phyloP scores from a whole-genome alignment of 2,113 vertebrate genomes.

The Tragelaphus imberbis region DNA sequence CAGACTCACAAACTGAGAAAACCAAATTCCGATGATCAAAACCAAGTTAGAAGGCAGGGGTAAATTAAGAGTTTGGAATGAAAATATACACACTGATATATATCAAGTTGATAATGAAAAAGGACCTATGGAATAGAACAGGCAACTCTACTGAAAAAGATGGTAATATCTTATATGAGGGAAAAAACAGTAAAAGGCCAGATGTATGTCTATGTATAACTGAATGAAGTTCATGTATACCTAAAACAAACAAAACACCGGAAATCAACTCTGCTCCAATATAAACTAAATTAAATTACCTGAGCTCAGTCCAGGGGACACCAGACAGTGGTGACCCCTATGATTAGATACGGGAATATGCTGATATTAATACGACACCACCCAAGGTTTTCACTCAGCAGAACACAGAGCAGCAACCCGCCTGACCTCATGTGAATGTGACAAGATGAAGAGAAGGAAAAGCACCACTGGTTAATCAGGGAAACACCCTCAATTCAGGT shows the following conservation, averaged over 20 bases:
- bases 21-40: neutral
- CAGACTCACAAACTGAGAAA: neutral
- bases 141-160: neutral
- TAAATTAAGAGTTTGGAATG: neutral
- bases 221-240: neutral
- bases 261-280: neutral
- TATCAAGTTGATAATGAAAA: neutral
- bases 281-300: neutral
- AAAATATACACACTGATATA: neutral
- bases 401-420: neutral
- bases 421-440: neutral
- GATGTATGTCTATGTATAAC: neutral
- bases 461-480: neutral
- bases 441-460: neutral
- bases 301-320: neutral
- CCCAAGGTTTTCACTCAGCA: neutral
- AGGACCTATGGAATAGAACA: neutral
- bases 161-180: neutral
- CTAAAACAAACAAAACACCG: neutral
- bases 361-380: neutral
- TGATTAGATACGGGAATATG: neutral
- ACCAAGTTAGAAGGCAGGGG: neutral
- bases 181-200: neutral
- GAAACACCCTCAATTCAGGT: neutral
- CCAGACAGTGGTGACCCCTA: neutral